phyloP scores from a whole-genome alignment of 2,888 invertebrate genomes.

The Myopa tessellatipennis region DNA sequence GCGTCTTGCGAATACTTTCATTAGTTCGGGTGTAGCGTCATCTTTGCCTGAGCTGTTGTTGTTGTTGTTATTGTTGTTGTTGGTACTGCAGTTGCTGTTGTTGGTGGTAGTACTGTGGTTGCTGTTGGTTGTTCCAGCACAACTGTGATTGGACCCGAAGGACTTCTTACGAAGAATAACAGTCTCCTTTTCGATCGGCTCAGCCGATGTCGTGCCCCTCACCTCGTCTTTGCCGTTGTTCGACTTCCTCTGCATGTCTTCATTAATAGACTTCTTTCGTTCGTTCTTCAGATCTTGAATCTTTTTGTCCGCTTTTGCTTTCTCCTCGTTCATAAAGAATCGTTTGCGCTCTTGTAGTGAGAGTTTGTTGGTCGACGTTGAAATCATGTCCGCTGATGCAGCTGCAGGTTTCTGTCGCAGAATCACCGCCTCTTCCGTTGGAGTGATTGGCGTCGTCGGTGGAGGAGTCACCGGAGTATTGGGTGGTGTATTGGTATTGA shows the following conservation, averaged over 20 bases:
- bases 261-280: constrained; percentile 60
- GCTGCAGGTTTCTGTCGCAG: constrained; percentile 44
- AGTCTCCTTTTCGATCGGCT: constrained; percentile 27
- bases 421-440: constrained; percentile 50
- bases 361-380: constrained; percentile 39
- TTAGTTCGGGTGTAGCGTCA: constrained; percentile 81
- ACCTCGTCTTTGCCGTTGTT: constrained; percentile 31
- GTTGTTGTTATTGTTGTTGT: constrained; percentile 43
- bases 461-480: not conserved
- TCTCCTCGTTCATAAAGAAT: constrained; percentile 63
- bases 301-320: constrained; percentile 58
- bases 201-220: not conserved
- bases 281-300: constrained; percentile 60
- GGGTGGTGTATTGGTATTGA: too few species aligned
- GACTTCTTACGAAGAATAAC: constrained; percentile 67
- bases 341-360: constrained; percentile 64
- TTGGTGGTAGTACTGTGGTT: constrained; percentile 52
- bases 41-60: constrained; percentile 58
- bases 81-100: constrained; percentile 48
- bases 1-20: constrained; percentile 84
- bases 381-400: constrained; percentile 24
- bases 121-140: constrained; percentile 36
- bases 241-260: constrained; percentile 53
- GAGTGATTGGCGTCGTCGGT: constrained; percentile 5
- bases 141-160: constrained; percentile 49